Evolutionary conservation across 1,140 invertebrate species (phyloP).

Genomic region (Pteromalus puparum): DNA sequence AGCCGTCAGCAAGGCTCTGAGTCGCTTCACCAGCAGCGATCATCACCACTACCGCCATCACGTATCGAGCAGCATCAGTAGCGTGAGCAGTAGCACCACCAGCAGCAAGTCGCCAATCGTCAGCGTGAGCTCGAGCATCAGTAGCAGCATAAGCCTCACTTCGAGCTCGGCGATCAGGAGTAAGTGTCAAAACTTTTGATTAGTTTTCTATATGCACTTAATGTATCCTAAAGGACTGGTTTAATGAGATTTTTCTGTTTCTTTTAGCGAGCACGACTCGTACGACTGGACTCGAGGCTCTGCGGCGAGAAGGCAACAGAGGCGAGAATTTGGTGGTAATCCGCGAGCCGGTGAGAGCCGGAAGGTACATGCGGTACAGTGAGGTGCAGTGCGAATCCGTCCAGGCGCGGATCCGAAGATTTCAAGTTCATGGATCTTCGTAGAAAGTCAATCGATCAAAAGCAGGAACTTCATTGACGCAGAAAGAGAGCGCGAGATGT

Average conservation of each 20-base stretch:
- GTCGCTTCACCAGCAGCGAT: constrained; percentile 69
- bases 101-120: constrained; percentile 27
- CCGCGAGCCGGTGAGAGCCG: constrained; percentile 75
- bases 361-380: constrained; percentile 75
- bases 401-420: constrained; percentile 75
- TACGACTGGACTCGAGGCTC: constrained; percentile 67
- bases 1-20: constrained; percentile 74
- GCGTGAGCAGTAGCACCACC: constrained; percentile 7
- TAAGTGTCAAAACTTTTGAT: constrained; percentile 6
- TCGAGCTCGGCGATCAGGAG: constrained; percentile 50
- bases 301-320: constrained; percentile 62
- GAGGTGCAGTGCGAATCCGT: constrained; percentile 78
- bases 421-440: constrained; percentile 73
- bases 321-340: constrained; percentile 76
- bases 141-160: constrained; percentile 26
- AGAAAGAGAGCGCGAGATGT: neutral
- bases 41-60: constrained; percentile 16
- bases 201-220: too few species aligned
- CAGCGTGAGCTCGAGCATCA: constrained; percentile 27
- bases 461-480: neutral
- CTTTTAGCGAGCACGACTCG: constrained; percentile 55
- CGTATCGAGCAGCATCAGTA: neutral
- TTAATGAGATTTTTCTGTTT: constrained; percentile 19
- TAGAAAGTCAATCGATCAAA: constrained; percentile 57
- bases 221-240: neutral